Base-by-base conservation (phyloP, 2,113 vertebrate species). In the Sterrhoptilus dennistouni region DNA sequence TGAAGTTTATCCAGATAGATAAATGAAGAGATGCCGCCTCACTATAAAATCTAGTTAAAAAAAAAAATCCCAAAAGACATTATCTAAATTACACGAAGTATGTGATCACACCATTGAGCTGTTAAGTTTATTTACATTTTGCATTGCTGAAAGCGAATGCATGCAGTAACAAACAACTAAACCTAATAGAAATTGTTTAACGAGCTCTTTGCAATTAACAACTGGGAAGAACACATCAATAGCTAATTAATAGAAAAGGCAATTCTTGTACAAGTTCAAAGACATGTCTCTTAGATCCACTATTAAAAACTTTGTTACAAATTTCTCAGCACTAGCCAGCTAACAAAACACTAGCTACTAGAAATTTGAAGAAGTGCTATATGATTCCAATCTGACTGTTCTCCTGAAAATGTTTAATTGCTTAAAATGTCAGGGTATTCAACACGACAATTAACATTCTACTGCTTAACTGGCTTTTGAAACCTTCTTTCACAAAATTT, bases 171-270 rank as follows among this genome's bases (percentile, higher is more conserved):
- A 93, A 96, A 90, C 63, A 84, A 80, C 45, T 50, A 63, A 96
- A 93, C 59, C 72, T 93, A 80, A 95, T 4, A 89, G 24, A 92
- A 90, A 52, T 59, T 87, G 83, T 50, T 50, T 4, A 12, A 71
- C 81, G 90, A 87, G 69, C 72, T 15, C 93, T 88, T 81, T 63
- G 52, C 76, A 97, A 92, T 96, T 96, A 97, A 85, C 23, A 91
- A 82, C 80, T 94, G 80, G 21, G 81, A 95, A 93, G 81, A 89
- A 68, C 8, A 89, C 45, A 88, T 96, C 63, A 81, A 94, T 94
- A 96, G 15, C 77, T 88, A 96, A 94, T 90, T 79, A 92, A 91
- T 2, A 87, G 59, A 80, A 94, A 83, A 69, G 45, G 40, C 14
- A 81, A 44, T 44, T 81, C 47, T 56, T 69, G 24, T 23, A 53